These are phyloP conservation scores for Drosophila paracracens DNA, from an alignment of 2,888 invertebrate genomes.

Conservation along the genomic window DNA sequence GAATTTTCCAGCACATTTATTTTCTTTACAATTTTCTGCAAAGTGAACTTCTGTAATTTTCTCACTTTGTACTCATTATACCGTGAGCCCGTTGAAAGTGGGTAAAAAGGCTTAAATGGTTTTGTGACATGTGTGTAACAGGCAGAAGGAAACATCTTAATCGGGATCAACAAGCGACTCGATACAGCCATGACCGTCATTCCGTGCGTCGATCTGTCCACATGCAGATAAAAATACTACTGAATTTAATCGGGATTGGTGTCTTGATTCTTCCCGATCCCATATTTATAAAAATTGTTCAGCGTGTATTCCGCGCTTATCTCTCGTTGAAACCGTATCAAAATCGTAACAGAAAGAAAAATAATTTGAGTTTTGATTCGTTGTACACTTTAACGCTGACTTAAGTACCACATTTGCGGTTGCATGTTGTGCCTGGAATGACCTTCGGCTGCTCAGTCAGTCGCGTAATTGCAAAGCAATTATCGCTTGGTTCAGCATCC, in stretches of 20 bases:
- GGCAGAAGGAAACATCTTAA: no score
- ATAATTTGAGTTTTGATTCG: background rate
- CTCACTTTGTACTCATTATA: no score
- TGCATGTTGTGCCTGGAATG: conserved; percentile 7
- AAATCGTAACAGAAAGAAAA: background rate
- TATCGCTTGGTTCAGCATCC: conserved; percentile 32
- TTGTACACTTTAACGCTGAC: background rate
- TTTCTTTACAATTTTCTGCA: no score
- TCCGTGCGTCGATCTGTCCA: no score
- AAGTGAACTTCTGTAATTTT: no score
- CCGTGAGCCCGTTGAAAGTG: no score
- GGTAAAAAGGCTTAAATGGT: no score
- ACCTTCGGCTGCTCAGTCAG: conserved; percentile 36
- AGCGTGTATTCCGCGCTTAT: background rate
- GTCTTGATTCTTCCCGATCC: background rate
- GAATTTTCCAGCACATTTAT: no score
- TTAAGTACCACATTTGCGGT: conserved; percentile 13
- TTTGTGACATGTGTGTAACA: no score
- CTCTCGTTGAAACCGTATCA: background rate
- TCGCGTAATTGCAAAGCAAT: conserved; percentile 53
- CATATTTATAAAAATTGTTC: background rate
- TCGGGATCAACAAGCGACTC: no score
- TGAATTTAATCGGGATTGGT: background rate
- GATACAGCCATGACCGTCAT: no score
- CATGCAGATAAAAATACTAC: no score